Conservation (phyloP, 2,888 invertebrate species). For the Amphipyra berbera region DNA sequence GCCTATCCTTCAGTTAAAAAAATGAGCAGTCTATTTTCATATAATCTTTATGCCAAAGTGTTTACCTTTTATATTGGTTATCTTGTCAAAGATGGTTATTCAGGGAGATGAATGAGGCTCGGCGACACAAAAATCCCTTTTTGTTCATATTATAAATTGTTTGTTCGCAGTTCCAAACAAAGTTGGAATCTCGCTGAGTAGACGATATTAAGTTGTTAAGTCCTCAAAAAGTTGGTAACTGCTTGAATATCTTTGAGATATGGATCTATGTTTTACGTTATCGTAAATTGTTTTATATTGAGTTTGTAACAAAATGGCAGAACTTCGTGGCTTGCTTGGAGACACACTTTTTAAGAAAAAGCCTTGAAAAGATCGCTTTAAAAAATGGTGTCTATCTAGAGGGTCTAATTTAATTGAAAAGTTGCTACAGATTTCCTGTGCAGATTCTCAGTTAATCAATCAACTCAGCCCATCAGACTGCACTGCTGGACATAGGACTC, state of each 20-base stretch:
- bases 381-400: no score
- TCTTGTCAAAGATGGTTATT: slow-evolving; percentile 47
- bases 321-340: neutral
- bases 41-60: slow-evolving; percentile 39
- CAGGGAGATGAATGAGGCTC: slow-evolving; percentile 41
- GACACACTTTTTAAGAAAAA: no score
- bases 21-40: slow-evolving; percentile 25
- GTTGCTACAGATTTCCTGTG: no score
- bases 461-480: no score
- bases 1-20: neutral
- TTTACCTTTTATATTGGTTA: slow-evolving; percentile 46
- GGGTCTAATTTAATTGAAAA: no score
- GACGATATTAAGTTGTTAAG: slow-evolving; percentile 53
- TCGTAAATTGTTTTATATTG: slow-evolving; percentile 45
- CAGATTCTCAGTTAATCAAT: no score
- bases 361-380: no score
- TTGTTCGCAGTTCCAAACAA: slow-evolving; percentile 48
- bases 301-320: slow-evolving; percentile 10
- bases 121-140: slow-evolving; percentile 36
- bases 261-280: slow-evolving; percentile 40
- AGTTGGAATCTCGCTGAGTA: slow-evolving; percentile 42
- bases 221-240: slow-evolving; percentile 48
- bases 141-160: slow-evolving; percentile 51
- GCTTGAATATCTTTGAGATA: slow-evolving; percentile 48
- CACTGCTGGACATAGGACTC: no score